These are phyloP conservation scores for Odontophorus gujanensis DNA, from an alignment of 2,113 vertebrate species.

Conservation along the genomic window DNA sequence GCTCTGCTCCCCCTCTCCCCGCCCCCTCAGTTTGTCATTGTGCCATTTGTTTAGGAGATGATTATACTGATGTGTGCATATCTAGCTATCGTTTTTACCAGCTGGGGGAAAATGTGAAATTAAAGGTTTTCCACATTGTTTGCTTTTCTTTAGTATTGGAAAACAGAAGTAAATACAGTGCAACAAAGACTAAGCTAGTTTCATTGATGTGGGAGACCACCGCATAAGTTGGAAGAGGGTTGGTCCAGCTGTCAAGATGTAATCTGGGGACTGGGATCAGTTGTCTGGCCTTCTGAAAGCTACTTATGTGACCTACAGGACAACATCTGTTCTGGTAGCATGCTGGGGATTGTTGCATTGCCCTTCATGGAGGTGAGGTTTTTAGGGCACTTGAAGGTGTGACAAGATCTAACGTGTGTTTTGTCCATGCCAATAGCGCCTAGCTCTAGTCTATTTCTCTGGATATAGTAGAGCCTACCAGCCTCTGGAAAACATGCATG, in stretches of 20 bases:
- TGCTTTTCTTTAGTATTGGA: slow-evolving; percentile 73
- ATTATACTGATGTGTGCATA: slow-evolving; percentile 74
- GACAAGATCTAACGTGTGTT: background rate
- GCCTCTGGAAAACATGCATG: background rate
- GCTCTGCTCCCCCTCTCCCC: slow-evolving; percentile 67
- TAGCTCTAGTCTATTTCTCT: background rate
- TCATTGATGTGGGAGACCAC: background rate
- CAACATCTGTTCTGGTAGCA: background rate
- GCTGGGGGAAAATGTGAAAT: slow-evolving; percentile 67
- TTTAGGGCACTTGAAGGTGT: background rate
- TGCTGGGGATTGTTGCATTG: background rate
- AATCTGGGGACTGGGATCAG: background rate
- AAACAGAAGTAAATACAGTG: slow-evolving; percentile 42
- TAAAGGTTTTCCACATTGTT: slow-evolving; percentile 75
- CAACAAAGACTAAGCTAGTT: slow-evolving; percentile 10
- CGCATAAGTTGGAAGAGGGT: background rate
- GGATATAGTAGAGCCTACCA: background rate
- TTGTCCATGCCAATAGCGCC: background rate
- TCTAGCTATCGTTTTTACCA: slow-evolving; percentile 74
- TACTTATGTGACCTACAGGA: accelerated
- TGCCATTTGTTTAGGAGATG: slow-evolving; percentile 86
- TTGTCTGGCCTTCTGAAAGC: background rate
- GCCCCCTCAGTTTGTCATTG: slow-evolving; percentile 72
- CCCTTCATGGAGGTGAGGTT: background rate
- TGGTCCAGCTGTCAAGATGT: background rate